These are phyloP conservation scores for Thamnophis elegans DNA, from an alignment of 2,797 vertebrate species.

Conservation along the genomic window DNA sequence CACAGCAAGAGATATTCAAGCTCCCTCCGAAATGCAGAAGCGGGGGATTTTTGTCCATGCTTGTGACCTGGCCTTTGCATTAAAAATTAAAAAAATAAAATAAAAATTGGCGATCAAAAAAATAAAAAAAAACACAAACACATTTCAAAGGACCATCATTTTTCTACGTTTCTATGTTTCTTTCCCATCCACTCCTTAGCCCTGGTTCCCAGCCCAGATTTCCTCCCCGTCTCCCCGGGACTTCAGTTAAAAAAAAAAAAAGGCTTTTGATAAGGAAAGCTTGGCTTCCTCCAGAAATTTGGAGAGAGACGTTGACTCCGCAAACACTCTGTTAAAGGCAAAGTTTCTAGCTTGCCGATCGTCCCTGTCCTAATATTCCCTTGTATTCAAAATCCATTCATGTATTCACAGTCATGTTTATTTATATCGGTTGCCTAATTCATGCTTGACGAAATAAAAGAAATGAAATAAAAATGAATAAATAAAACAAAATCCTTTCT, in stretches of 20 bases:
- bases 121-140: not conserved
- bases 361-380: no score
- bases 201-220: not conserved
- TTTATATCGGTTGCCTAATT: no score
- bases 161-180: no score
- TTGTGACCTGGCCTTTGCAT: not conserved
- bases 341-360: not conserved
- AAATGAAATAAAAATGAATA: no score
- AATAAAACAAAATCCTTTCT: not conserved
- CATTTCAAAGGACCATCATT: no score
- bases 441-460: no score
- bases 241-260: not conserved
- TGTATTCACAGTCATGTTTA: no score
- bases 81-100: not conserved
- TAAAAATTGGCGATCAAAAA: not conserved
- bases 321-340: not conserved
- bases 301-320: not conserved
- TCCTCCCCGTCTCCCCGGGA: rapidly evolving
- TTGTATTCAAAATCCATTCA: no score
- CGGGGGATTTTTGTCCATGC: not conserved
- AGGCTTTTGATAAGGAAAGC: not conserved
- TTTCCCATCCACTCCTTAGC: no score
- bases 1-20: not conserved
- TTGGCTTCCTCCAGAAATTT: not conserved
- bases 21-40: not conserved